Evolutionary conservation across 2,797 vertebrate species (phyloP), one percentile per base, ranked within the genome.

Genomic region (Lophura swinhoii): DNA sequence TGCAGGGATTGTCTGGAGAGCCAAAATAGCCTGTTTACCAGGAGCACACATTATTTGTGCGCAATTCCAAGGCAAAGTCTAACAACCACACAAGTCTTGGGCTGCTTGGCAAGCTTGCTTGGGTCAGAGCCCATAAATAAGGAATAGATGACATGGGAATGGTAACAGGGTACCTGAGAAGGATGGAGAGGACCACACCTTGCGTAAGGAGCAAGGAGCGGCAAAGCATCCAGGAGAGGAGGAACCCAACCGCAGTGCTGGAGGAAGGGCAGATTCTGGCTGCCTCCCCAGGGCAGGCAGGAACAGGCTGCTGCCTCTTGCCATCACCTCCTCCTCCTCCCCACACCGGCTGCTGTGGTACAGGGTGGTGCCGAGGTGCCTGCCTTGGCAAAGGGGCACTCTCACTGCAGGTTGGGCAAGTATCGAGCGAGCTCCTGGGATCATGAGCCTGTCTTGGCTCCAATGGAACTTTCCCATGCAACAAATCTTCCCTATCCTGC

Each of bases 381-480:
- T 94, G 76, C 83, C 88, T 93, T 93, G 95, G 91, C 87, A 90
- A 68, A 59, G 48, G 48, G 75, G 66, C 20, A 84, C 77, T 93
- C 76, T 92, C 90, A 79, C 91, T 82, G 90, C 91, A 94, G 76
- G 90, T 90, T 90, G 41, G 68, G 64, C 83, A 60, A 93, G 94
- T 96, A 95, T 86, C 1, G 22, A 95, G 79, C 0, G 1, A 86
- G 71, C 78, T 92, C 80, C 74, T 88, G 51, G 35, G 76, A 95
- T 92, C 87, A 64, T n/a, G 85, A 93, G 93, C 71, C 60, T 90
- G 81, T 79, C 56, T 92, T 96, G 92, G 92, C 94, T 96, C 89
- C 56, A 48, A 71, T 94, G 68, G 88, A 84, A 87, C 77, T 95
- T 96, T 96, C 94, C 93, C 91, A 93, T 76, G 80, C 24, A 95